Percentiles rank a stretch among this genome's conserved stretches.
These are phyloP conservation scores for Syrphus vitripennis DNA, from an alignment of 2,888 invertebrate genomes.

Conservation along the genomic window DNA sequence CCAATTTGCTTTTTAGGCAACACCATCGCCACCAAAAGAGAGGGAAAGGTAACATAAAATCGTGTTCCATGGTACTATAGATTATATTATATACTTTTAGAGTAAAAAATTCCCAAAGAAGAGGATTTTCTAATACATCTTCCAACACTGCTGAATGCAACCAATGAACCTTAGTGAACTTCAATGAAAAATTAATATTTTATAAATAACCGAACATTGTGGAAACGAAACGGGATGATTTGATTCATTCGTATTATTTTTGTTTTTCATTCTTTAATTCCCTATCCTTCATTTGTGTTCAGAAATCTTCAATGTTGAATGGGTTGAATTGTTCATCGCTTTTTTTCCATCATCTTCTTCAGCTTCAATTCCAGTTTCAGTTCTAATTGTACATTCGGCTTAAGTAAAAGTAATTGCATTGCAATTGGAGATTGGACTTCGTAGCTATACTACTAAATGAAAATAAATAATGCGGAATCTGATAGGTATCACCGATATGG, in stretches of 20 bases:
- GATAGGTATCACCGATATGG: not conserved
- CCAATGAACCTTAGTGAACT: not conserved
- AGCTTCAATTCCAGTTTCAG: not conserved
- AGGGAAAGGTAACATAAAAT: too few species aligned
- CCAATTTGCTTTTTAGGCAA: too few species aligned
- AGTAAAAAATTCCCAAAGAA: too few species aligned
- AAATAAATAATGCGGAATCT: not conserved
- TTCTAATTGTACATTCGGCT: conserved; percentile 1
- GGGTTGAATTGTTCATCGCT: not conserved
- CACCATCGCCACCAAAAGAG: too few species aligned
- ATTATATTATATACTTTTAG: too few species aligned
- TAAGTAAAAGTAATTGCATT: not conserved
- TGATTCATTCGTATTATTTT: not conserved
- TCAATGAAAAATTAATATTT: not conserved
- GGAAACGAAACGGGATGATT: not conserved
- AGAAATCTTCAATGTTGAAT: not conserved
- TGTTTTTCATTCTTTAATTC: too few species aligned
- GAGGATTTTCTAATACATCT: too few species aligned
- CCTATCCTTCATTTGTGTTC: not conserved
- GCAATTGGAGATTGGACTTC: not conserved
- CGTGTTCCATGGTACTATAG: too few species aligned
- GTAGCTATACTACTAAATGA: not conserved
- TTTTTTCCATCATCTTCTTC: not conserved
- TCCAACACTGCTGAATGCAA: too few species aligned
- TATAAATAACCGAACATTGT: not conserved